Conservation (phyloP, 2,797 vertebrate species). For the Clarias fuscus region DNA sequence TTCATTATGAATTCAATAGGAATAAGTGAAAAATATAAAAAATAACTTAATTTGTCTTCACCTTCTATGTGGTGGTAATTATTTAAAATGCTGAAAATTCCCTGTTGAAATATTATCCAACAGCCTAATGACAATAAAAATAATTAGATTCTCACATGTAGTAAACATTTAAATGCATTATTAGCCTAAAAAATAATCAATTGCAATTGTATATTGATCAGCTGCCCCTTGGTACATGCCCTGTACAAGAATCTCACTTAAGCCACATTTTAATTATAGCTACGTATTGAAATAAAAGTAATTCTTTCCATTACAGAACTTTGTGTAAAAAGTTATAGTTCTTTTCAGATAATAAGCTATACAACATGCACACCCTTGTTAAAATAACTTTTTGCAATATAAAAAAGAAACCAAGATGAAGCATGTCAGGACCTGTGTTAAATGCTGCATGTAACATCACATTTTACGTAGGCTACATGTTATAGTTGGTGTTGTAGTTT, state of each 20-base stretch:
- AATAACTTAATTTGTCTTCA: not conserved
- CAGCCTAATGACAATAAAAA: not conserved
- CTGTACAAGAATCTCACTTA: not conserved
- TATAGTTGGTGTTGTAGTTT: too few species aligned
- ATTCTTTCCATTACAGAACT: not conserved
- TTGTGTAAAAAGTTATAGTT: not conserved
- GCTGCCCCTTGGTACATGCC: not conserved
- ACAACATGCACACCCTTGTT: not conserved
- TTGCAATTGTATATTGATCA: not conserved
- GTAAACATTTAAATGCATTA: not conserved
- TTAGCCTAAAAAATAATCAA: not conserved
- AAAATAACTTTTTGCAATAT: not conserved
- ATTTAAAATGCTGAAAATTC: not conserved
- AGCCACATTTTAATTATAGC: not conserved
- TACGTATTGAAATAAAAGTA: not conserved
- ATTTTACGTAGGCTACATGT: too few species aligned
- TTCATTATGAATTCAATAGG: conserved; percentile 3
- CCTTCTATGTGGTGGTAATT: not conserved
- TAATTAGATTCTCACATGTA: not conserved
- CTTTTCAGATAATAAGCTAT: not conserved
- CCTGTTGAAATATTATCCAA: not conserved
- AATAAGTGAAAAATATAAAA: not conserved
- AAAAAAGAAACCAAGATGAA: not conserved
- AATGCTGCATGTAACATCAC: too few species aligned
- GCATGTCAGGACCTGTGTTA: not conserved